Evolutionary conservation across 2,888 invertebrate genomes (phyloP), one percentile per base, ranked within the genome.

Genomic region (Aleiodes leptofemur): DNA sequence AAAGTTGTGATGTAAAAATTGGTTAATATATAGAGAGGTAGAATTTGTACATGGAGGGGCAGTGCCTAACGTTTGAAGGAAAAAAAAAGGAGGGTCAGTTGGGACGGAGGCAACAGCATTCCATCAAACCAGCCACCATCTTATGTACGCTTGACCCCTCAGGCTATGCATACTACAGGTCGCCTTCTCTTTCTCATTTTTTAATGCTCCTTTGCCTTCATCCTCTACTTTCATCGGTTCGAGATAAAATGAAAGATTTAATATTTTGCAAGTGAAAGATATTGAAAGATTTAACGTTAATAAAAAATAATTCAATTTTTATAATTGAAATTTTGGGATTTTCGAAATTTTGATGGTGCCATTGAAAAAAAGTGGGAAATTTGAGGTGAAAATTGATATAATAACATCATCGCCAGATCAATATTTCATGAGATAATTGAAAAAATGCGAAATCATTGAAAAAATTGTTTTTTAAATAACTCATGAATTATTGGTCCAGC

Each of bases 71-170:
- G 66, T 69, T 76, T 72, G 77, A 73, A 75, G 76, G 77, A 77
- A 66, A 70, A 43, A 70, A 43, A 43, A 43, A 53, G 61, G 83
- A 81, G 81, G 81, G 80, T 79, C 78, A 82, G 79, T 79, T 77
- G 80, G 81, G 82, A 84, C 83, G 82, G 83, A 84, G 86, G 87
- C 87, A 86, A 86, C 88, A 86, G 84, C 88, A 88, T 88, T 89
- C 88, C 88, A 88, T 89, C 88, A 88, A 88, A 87, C 85, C 87
- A 88, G 88, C 87, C 87, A 87, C 87, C 88, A 88, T 88, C 88
- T 89, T 85, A 85, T 82, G 81, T 83, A 83, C 82, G 82, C 70
- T 61, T 75, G 84, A 84, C 83, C 84, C 86, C 85, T 79, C 83
- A 77, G 83, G 85, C 85, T 80, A 83, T 82, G 80, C 79, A 82